phyloP scores from a whole-genome alignment of 1,140 invertebrate species.

The Eurytemora carolleeae region DNA sequence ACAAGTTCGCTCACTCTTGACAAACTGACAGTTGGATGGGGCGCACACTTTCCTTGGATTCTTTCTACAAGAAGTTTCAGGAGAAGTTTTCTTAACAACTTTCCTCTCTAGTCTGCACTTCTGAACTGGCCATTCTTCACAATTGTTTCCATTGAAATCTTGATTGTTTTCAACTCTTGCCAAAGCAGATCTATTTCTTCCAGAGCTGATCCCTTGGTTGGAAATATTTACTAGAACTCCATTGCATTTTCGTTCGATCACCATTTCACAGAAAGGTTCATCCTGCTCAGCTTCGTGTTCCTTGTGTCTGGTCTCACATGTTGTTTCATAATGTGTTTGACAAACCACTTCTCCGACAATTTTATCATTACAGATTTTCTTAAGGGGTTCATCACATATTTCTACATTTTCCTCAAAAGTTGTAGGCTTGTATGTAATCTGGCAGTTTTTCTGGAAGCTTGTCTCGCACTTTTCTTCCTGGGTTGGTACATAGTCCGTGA shows the following conservation, averaged over 20 bases:
- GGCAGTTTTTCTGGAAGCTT: conserved; percentile 1
- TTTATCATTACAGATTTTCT: conserved; percentile 10
- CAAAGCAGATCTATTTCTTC: conserved; percentile 1
- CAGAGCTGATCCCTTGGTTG: no score
- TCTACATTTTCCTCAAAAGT: conserved; percentile 1
- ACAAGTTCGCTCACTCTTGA: background rate
- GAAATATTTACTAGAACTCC: no score
- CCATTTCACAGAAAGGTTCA: background rate
- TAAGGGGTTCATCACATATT: conserved; percentile 5
- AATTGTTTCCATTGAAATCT: no score
- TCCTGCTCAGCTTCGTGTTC: background rate
- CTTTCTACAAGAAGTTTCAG: background rate
- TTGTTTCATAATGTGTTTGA: no score
- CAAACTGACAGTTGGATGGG: background rate
- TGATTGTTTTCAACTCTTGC: background rate
- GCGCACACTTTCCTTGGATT: background rate
- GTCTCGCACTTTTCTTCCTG: background rate
- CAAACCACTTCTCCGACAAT: no score
- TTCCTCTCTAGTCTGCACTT: background rate
- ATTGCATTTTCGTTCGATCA: no score
- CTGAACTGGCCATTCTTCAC: conserved; percentile 1
- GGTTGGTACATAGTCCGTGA: background rate
- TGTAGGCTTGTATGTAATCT: background rate
- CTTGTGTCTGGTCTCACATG: background rate
- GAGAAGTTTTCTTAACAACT: background rate